Conservation (phyloP, 2,113 vertebrate genomes). For the Delphinus delphis region DNA sequence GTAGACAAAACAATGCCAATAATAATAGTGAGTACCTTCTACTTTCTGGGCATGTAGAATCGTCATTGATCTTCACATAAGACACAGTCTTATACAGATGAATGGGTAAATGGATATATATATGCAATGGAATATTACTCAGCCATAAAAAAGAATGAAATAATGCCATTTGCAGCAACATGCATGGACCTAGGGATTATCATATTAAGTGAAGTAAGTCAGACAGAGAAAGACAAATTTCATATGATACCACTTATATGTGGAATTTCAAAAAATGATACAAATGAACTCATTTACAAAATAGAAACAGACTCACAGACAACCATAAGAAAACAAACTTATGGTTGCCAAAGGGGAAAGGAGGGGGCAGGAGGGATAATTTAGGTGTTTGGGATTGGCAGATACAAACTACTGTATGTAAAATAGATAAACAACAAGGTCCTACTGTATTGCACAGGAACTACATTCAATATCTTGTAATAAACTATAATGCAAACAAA, state of each 20-base stretch:
- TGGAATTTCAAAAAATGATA: not conserved
- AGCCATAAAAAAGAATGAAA: not conserved
- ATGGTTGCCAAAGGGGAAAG: not conserved
- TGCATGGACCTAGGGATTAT: not conserved
- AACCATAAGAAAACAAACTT: not conserved
- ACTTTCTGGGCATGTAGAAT: not conserved
- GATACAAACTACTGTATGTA: not conserved
- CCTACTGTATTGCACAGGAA: not conserved
- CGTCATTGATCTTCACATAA: not conserved
- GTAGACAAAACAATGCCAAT: not conserved
- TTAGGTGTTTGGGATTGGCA: not conserved
- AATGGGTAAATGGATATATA: not conserved
- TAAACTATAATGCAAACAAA: not conserved
- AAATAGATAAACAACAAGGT: not conserved
- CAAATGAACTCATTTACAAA: not conserved
- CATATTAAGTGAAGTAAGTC: not conserved
- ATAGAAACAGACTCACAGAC: not conserved
- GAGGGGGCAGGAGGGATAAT: not conserved
- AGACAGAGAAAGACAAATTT: not conserved
- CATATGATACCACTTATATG: not conserved
- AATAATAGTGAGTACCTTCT: not conserved
- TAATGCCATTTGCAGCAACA: not conserved
- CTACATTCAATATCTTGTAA: not conserved
- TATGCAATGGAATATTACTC: not conserved
- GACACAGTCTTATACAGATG: not conserved